Percentiles rank a stretch among this genome's conserved stretches.
Conservation (phyloP, 2,888 invertebrate species). For the Trichogramma evanescens region DNA sequence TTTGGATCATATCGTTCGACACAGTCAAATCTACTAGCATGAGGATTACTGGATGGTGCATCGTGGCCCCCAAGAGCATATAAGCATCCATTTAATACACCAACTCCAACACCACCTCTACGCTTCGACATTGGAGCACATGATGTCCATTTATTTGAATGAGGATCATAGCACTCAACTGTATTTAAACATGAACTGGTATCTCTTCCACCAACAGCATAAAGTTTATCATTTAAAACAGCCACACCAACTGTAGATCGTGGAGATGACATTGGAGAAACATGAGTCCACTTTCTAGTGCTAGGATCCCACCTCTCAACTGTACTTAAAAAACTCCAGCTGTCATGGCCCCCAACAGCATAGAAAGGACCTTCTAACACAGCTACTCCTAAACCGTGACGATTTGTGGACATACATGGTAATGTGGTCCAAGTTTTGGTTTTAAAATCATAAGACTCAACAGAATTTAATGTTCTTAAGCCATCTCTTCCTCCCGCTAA, state of each 20-base stretch:
- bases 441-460: slow-evolving; percentile 81
- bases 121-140: slow-evolving; percentile 82
- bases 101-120: slow-evolving; percentile 84
- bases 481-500: slow-evolving; percentile 90
- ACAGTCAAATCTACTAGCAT: slow-evolving; percentile 76
- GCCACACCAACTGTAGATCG: slow-evolving; percentile 88
- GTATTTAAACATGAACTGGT: slow-evolving; percentile 84
- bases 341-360: slow-evolving; percentile 93
- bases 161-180: slow-evolving; percentile 74
- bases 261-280: slow-evolving; percentile 82
- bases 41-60: slow-evolving; percentile 80
- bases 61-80: slow-evolving; percentile 93
- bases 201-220: slow-evolving; percentile 89
- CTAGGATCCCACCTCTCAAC: slow-evolving; percentile 90
- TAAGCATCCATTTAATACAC: slow-evolving; percentile 78
- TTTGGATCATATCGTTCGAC: slow-evolving; percentile 73
- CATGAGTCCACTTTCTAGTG: slow-evolving; percentile 81
- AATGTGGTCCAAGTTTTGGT: slow-evolving; percentile 72
- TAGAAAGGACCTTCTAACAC: slow-evolving; percentile 80
- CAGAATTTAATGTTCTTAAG: slow-evolving; percentile 86
- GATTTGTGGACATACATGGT: slow-evolving; percentile 84
- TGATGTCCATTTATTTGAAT: slow-evolving; percentile 73
- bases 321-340: slow-evolving; percentile 89
- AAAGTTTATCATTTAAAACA: slow-evolving; percentile 72
- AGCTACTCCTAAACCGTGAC: slow-evolving; percentile 70